phyloP scores from a whole-genome alignment of 2,797 vertebrate genomes.

The Oceanodroma leucorhoa region DNA sequence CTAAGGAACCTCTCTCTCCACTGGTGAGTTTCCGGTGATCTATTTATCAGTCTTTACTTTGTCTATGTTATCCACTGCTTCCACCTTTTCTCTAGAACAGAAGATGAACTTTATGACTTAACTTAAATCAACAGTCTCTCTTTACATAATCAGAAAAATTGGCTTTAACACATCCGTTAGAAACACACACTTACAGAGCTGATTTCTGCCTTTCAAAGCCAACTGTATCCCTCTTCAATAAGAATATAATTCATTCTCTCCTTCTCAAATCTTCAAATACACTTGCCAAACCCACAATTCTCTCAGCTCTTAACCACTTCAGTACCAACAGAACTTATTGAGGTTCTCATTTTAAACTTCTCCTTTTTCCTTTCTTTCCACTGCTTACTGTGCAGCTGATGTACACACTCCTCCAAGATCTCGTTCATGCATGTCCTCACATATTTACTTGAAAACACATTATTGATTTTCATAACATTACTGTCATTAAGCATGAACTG shows the following conservation, averaged over 20 bases:
- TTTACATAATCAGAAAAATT: not conserved
- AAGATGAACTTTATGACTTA: not conserved
- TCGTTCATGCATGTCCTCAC: accelerated
- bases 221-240: not conserved
- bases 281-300: not conserved
- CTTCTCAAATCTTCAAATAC: not conserved
- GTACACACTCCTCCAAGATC: not conserved
- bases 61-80: not conserved
- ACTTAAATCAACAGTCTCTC: not conserved
- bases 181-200: not conserved
- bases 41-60: not conserved
- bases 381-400: not conserved
- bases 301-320: not conserved
- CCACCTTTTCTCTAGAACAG: not conserved
- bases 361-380: not conserved
- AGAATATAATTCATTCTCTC: not conserved
- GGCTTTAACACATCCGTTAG: not conserved
- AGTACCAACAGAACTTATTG: not conserved
- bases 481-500: not conserved
- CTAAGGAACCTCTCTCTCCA: not conserved
- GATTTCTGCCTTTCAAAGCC: not conserved
- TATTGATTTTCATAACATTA: not conserved
- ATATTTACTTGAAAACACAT: not conserved
- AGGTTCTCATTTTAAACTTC: not conserved
- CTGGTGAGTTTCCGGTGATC: not conserved